These are phyloP conservation scores for Campoletis sonorensis DNA, from an alignment of 1,140 invertebrate species.

Conservation along the genomic window DNA sequence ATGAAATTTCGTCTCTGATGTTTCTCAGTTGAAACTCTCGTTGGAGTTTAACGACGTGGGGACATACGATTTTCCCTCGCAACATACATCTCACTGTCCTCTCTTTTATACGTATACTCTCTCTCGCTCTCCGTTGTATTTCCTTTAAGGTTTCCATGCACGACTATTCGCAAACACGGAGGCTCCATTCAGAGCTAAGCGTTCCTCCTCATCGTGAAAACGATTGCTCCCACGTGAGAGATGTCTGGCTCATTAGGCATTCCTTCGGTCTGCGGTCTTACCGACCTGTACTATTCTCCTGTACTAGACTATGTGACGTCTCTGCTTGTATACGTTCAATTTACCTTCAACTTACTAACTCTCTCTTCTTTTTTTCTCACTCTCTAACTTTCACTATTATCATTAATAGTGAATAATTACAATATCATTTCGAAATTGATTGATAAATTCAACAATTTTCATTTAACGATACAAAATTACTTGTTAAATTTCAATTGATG, in stretches of 20 bases:
- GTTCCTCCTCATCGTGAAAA: slow-evolving; percentile 56
- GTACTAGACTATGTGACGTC: background rate
- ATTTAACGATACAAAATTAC: too few species aligned
- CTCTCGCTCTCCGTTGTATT: slow-evolving; percentile 11
- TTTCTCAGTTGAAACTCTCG: slow-evolving; percentile 7
- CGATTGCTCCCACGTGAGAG: slow-evolving; percentile 63
- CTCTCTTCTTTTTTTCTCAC: background rate
- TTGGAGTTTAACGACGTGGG: slow-evolving; percentile 13
- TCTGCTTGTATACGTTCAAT: slow-evolving; percentile 12
- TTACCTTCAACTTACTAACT: slow-evolving; percentile 8
- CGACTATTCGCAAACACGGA: slow-evolving; percentile 30
- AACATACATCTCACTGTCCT: slow-evolving; percentile 11
- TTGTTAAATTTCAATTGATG: too few species aligned
- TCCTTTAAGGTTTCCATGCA: slow-evolving; percentile 9
- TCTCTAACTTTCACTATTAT: background rate
- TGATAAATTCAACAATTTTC: too few species aligned
- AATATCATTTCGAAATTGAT: too few species aligned
- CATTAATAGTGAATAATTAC: too few species aligned
- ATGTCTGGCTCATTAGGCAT: slow-evolving; percentile 68
- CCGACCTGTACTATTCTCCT: background rate
- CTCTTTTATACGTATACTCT: background rate
- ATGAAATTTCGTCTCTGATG: slow-evolving; percentile 24
- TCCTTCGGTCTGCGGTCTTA: slow-evolving; percentile 64
- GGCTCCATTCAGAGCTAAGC: slow-evolving; percentile 45
- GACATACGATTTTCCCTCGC: slow-evolving; percentile 26